Evolutionary conservation across 1,140 invertebrate genomes (phyloP), one percentile per base, ranked within the genome.

Genomic region (Drosophila pallidifrons): DNA sequence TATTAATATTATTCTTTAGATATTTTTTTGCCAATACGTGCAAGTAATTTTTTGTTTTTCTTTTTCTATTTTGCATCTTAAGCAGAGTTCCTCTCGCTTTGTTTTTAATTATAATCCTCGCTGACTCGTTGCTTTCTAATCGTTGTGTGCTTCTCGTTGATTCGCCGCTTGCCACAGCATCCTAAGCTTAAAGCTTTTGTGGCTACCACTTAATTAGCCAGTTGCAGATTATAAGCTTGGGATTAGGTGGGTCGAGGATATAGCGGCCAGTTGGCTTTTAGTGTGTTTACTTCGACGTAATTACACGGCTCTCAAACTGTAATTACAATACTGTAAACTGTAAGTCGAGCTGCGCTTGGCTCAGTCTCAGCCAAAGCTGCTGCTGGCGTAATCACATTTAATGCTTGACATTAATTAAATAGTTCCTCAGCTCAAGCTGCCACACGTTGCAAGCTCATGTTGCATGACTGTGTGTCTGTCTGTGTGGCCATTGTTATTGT

Each of bases 401-500:
- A 77, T 79, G 46, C 76, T 71, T 55, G 45, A 60, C 83, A 86
- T 79, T 88, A 86, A 86, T 86, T 88, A 82, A 88, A 68, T 69
- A 70, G 61, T 70, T 52, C 64, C 45, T 16, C 28, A 60, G 35
- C 15, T 67, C 28, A 20, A 30, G 71, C 54, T 77, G 43, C 61
- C 47, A 20, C 6, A 41, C 11, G 51, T 15, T 65, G 47, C 64
- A 64, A 13, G 52, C n/a, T 45, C 30, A 59, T 25, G 20, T 51
- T 28, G 45, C 16, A 32, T 32, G 52, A n/a, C 10, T 43, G 38
- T 45, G 32, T 16, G 16, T 57, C 3, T 66, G 38, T 60, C 15
- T 16, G 32, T 46, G 15, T 47, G 38, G 38, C 38, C 11, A 41
- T 47, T 51, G 49, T 32, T 11, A 13, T n/a, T 38, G 61, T 43